Evolutionary conservation across 2,797 vertebrate genomes (phyloP).

Genomic region (Liasis olivaceus): DNA sequence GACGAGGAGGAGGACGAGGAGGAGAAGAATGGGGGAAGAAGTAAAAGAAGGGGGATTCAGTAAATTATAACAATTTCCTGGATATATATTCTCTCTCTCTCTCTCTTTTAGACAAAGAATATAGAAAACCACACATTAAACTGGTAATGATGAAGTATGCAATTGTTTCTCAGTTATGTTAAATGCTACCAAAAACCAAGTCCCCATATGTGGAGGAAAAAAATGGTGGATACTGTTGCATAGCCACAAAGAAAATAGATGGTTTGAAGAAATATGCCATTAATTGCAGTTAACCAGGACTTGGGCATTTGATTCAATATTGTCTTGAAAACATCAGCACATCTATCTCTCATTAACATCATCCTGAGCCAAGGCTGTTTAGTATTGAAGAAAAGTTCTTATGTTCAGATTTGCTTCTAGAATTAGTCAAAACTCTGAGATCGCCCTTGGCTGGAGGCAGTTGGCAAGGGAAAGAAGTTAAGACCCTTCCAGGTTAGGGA

Average conservation of each 20-base stretch:
- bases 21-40: neutral
- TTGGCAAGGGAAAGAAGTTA: neutral
- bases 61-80: too few species aligned
- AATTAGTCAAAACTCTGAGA: neutral
- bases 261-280: neutral
- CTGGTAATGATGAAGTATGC: neutral
- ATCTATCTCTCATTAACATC: neutral
- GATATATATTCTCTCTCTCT: too few species aligned
- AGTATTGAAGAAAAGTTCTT: neutral
- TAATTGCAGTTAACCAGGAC: neutral
- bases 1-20: neutral
- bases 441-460: neutral
- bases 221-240: neutral
- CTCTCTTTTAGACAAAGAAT: neutral
- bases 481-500: neutral
- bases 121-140: neutral
- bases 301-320: neutral
- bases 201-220: neutral
- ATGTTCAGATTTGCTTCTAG: neutral
- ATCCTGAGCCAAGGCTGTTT: neutral
- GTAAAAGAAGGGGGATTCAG: neutral
- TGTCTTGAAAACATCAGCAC: neutral
- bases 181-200: neutral
- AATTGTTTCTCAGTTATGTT: neutral
- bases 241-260: neutral